A percentile compares a stretch with the other conserved stretches of the same genome.
These are phyloP conservation scores for Campylorhamphus procurvoides DNA, from an alignment of 2,113 vertebrate genomes.

Conservation along the genomic window DNA sequence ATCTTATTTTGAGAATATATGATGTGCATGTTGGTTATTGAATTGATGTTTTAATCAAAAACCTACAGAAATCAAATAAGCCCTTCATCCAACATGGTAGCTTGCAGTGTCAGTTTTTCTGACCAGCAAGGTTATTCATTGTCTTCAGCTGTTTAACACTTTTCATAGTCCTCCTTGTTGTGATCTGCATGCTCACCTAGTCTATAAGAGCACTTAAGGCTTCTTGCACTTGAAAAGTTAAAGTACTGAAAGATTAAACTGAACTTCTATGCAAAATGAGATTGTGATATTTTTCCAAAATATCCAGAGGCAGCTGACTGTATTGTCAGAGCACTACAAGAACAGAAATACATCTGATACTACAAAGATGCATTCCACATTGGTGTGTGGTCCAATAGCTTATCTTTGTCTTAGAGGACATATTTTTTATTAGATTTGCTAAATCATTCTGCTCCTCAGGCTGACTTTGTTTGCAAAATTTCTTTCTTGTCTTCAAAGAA, in stretches of 20 bases:
- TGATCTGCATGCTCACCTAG: not conserved
- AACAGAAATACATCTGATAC: slow-evolving; percentile 3
- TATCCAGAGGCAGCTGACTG: not conserved
- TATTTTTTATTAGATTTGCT: not conserved
- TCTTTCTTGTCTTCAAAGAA: not conserved
- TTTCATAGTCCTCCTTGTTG: not conserved
- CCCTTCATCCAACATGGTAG: not conserved
- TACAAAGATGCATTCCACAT: not conserved
- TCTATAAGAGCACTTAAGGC: not conserved
- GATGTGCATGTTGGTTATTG: not conserved
- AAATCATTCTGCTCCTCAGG: not conserved
- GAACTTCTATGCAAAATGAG: not conserved
- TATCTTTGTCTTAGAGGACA: slow-evolving; percentile 13
- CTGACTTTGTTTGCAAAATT: slow-evolving; percentile 3
- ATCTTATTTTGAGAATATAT: not conserved
- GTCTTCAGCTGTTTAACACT: not conserved
- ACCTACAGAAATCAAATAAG: not conserved
- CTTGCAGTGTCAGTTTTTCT: not conserved
- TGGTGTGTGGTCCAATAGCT: slow-evolving; percentile 16
- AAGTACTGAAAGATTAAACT: not conserved
- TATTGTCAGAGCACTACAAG: not conserved
- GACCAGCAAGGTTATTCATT: not conserved
- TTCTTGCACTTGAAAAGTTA: slow-evolving; percentile 14
- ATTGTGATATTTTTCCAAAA: slow-evolving; percentile 45
- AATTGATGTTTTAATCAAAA: not conserved